Base-by-base conservation (phyloP, 2,888 invertebrate species). In the Sphaeridia pumilis region DNA sequence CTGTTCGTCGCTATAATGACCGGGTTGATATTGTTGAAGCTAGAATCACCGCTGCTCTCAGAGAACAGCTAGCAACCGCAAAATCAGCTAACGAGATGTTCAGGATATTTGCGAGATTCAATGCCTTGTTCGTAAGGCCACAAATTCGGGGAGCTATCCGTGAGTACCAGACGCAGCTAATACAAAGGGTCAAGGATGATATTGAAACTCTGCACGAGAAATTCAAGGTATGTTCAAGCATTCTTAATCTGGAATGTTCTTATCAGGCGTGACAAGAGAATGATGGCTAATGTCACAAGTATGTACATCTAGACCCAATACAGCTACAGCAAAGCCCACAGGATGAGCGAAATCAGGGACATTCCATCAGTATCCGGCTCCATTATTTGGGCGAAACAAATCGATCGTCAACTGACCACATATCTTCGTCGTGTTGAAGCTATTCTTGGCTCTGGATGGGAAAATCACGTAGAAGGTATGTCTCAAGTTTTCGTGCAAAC, bases 11-110 rank as follows among this genome's bases (percentile, higher is more conserved):
- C 44, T 99, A 99, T 71, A 95, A 97, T 71, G 97, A 97, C 68
- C 80, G 94, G 57, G 98, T 99, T 60, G 95, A 98, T 71, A 82
- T 95, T 56, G 97, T 98, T 2, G 98, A 99, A 74, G 89, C 95
- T 0, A 81, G 94, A 60, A 98, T 99, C 66, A 98, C 98, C 1
- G 92, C 95, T 0, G 88, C 94, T 69, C 78, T 99, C 4, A 81
- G 97, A 54, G 97, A 98, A 73, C 97, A 99, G 71, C 77, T 99
- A 34, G 97, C 95, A 48, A 94, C 93, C 1, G 97, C 98, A 0
- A 94, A 94, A 74, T 97, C 97, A 74, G 98, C 98, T 21, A 97
- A 97, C 70, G 98, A 99, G 72, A 99, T 99, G 98, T 99, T 99
- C 75, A 80, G 94, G 52, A 98, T 98, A 67, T 89, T 89, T 56